phyloP scores from a whole-genome alignment of 2,888 invertebrate genomes.

The Caenorhabditis sp. region DNA sequence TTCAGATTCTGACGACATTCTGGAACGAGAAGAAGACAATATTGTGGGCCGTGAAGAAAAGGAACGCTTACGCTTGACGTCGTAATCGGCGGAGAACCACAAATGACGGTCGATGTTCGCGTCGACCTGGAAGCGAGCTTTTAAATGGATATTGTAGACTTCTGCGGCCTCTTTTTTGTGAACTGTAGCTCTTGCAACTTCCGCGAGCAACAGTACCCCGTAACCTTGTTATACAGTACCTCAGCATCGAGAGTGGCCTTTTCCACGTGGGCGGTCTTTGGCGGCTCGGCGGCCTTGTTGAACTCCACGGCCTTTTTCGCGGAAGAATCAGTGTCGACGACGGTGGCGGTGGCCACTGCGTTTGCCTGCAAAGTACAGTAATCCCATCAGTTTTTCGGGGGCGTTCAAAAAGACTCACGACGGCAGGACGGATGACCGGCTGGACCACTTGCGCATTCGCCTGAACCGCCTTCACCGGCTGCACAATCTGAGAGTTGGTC shows the following conservation, averaged over 20 bases:
- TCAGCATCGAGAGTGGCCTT: conserved; percentile 50
- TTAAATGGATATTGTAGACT: not conserved
- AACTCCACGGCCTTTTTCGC: conserved; percentile 44
- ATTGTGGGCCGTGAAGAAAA: not conserved
- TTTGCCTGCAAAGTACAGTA: conserved; percentile 11
- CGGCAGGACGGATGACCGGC: conserved; percentile 38
- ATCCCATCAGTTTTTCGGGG: not conserved
- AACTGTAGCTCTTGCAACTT: too few species aligned
- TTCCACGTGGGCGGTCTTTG: conserved; percentile 35
- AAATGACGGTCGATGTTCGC: conserved; percentile 50
- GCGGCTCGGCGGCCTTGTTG: conserved; percentile 24
- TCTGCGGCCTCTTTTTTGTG: not conserved
- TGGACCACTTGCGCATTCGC: conserved; percentile 48
- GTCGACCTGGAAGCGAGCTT: conserved; percentile 38
- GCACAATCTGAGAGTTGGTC: conserved; percentile 45
- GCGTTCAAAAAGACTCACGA: too few species aligned
- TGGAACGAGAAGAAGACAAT: too few species aligned
- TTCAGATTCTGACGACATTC: conserved; percentile 67
- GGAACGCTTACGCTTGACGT: conserved; percentile 31
- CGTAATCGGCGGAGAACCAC: conserved; percentile 53
- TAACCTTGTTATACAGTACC: too few species aligned
- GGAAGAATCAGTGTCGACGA: conserved; percentile 46
- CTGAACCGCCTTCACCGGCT: conserved; percentile 50
- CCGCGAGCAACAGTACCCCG: too few species aligned
- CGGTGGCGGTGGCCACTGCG: conserved; percentile 34